Evolutionary conservation across 1,140 invertebrate species (phyloP).

Genomic region (Glossosoma conforme): DNA sequence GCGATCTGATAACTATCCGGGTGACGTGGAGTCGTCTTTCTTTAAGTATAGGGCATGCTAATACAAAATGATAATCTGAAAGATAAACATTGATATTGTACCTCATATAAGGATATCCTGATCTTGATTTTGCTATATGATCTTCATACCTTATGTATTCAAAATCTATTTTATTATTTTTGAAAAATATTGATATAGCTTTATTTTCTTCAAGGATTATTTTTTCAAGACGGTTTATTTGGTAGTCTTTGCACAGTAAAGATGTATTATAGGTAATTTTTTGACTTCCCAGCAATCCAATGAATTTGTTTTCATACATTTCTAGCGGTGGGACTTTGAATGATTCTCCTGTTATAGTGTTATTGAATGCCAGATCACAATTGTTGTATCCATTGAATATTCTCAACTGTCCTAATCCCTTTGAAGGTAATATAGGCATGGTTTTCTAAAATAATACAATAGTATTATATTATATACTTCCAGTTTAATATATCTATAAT

Average conservation of each 20-base stretch:
- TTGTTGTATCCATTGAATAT: conserved; percentile 50
- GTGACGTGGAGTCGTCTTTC: no score
- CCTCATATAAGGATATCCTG: conserved; percentile 43
- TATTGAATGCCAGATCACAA: conserved; percentile 21
- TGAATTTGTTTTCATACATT: conserved; percentile 35
- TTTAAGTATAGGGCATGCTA: no score
- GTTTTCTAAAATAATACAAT: conserved; percentile 48
- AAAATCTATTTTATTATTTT: conserved; percentile 10
- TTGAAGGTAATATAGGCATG: conserved; percentile 56
- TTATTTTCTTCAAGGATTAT: conserved; percentile 30
- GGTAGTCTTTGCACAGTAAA: conserved; percentile 34
- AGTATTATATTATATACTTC: neutral
- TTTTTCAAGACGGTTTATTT: conserved; percentile 10
- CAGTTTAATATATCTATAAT: conserved; percentile 9
- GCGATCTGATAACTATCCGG: no score
- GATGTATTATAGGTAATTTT: conserved; percentile 20
- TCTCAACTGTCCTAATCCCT: conserved; percentile 55
- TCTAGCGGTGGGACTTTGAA: conserved; percentile 31
- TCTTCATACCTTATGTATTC: conserved; percentile 30
- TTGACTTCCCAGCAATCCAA: conserved; percentile 10
- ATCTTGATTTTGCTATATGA: conserved; percentile 40
- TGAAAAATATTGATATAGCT: conserved; percentile 30
- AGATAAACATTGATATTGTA: conserved; percentile 26
- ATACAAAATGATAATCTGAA: no score
- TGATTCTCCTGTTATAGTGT: conserved; percentile 4